These are phyloP conservation scores for Holotrichia oblita DNA, from an alignment of 1,140 invertebrate species.

Conservation along the genomic window DNA sequence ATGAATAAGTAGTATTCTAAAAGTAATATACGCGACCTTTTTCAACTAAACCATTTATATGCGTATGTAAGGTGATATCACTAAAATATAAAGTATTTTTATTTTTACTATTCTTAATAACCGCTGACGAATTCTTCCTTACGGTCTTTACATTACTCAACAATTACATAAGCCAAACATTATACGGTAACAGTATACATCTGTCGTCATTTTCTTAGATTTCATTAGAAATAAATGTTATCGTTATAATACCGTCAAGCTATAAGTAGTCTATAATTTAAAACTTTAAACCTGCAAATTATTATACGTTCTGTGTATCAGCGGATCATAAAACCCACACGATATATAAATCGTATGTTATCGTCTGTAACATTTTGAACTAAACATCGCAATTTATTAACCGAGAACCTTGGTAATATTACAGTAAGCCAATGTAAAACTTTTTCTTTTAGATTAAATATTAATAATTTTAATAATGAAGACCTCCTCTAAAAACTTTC, in stretches of 20 bases:
- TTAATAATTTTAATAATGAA: not conserved
- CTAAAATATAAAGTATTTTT: too few relatives aligned
- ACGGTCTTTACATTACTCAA: not conserved
- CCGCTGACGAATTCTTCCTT: not conserved
- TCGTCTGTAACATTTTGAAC: not conserved
- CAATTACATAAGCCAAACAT: slow-evolving; percentile 5
- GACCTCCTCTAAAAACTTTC: too few relatives aligned
- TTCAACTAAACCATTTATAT: too few relatives aligned
- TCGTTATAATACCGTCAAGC: not conserved
- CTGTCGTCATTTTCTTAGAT: not conserved
- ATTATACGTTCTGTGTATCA: not conserved
- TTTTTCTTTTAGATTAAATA: not conserved
- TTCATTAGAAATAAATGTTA: slow-evolving; percentile 9
- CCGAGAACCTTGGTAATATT: not conserved
- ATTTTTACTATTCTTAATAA: too few relatives aligned
- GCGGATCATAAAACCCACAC: slow-evolving; percentile 23
- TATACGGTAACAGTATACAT: not conserved
- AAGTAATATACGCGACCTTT: too few relatives aligned
- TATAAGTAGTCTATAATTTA: not conserved
- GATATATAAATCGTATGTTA: slow-evolving; percentile 7
- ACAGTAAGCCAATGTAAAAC: not conserved
- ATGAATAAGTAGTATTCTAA: too few relatives aligned
- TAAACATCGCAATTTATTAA: not conserved
- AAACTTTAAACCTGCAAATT: not conserved
- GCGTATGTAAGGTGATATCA: too few relatives aligned